These are phyloP conservation scores for Hedya salicella DNA, from an alignment of 2,888 invertebrate species.

Conservation along the genomic window DNA sequence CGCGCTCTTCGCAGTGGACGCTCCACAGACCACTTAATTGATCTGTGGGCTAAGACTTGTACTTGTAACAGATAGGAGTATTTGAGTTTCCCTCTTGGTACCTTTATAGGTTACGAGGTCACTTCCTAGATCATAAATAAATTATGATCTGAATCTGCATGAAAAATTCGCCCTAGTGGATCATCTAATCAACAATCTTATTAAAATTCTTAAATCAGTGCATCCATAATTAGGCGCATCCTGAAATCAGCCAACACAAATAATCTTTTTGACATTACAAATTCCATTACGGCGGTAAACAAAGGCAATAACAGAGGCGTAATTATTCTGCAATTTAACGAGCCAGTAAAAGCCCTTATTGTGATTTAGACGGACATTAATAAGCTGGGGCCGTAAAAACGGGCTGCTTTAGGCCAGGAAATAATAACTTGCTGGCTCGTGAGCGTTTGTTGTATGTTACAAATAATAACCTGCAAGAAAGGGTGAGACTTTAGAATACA, in stretches of 20 bases:
- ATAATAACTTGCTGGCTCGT: slow-evolving; percentile 17
- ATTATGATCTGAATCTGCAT: no score
- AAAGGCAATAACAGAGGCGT: slow-evolving; percentile 31
- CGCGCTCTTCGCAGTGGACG: no score
- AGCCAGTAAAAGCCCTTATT: slow-evolving; percentile 38
- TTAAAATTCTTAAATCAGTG: no score
- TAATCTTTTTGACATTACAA: slow-evolving; percentile 17
- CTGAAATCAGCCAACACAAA: slow-evolving; percentile 1
- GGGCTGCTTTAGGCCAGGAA: slow-evolving; percentile 26
- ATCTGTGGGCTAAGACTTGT: no score
- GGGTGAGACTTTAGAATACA: no score
- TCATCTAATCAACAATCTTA: no score
- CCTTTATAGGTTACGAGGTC: no score
- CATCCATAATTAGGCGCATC: background rate
- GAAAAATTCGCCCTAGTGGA: no score
- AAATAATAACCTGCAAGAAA: background rate
- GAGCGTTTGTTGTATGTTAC: background rate
- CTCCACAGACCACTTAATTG: no score
- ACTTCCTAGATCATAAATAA: no score
- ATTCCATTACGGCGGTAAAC: slow-evolving; percentile 32
- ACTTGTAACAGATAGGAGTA: no score
- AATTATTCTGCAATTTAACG: slow-evolving; percentile 39
- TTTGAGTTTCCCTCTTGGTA: no score
- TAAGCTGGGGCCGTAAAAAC: slow-evolving; percentile 35
- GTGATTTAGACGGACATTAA: slow-evolving; percentile 42